These are phyloP conservation scores for Antigone vipio DNA, from an alignment of 2,113 vertebrate genomes.

Conservation along the genomic window DNA sequence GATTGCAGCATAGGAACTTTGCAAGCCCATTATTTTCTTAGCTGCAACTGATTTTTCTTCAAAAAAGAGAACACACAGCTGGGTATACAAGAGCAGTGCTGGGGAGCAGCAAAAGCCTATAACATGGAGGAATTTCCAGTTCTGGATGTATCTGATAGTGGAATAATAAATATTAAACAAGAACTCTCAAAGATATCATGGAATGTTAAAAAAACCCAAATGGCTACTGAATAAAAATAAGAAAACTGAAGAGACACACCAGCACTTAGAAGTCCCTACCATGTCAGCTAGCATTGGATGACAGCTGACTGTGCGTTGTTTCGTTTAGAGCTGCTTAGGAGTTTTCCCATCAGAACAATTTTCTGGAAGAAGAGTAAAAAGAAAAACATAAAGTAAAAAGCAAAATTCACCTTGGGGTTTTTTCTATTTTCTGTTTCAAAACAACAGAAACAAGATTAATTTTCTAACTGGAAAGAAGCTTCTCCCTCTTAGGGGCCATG, in stretches of 20 bases:
- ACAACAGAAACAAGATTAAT: neutral
- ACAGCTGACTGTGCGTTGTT: neutral
- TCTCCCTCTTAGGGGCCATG: neutral
- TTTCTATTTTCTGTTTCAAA: neutral
- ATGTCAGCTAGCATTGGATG: neutral
- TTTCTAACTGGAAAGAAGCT: neutral
- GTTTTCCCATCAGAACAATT: neutral
- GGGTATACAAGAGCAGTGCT: neutral
- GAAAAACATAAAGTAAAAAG: neutral
- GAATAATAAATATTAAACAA: neutral
- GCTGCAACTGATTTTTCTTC: neutral
- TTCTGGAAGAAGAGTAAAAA: neutral
- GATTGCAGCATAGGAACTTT: neutral
- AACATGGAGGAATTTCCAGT: neutral
- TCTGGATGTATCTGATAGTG: neutral
- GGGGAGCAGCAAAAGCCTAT: neutral
- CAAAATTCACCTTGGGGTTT: neutral
- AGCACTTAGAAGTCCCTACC: neutral
- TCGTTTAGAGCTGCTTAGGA: neutral
- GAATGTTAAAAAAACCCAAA: neutral
- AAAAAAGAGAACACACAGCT: neutral
- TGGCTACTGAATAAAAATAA: neutral
- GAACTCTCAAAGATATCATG: neutral
- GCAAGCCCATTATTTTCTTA: neutral
- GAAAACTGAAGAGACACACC: neutral